Evolutionary conservation across 2,113 vertebrate species (phyloP).

Genomic region (Hyaena hyaena): DNA sequence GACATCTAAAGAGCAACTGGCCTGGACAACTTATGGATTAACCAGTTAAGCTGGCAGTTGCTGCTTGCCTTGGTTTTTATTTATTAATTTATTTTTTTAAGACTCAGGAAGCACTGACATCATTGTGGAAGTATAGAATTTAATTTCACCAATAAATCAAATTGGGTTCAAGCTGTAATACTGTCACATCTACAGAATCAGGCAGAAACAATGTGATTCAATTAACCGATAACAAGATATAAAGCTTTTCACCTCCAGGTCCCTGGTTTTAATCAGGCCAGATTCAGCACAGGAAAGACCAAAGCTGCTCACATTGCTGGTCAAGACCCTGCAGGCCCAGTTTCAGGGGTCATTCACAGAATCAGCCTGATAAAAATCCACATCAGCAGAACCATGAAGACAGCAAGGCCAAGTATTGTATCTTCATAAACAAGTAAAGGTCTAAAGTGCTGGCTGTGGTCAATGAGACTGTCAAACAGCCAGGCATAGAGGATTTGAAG

Average conservation of each 20-base stretch:
- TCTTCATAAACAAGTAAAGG: background rate
- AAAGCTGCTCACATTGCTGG: background rate
- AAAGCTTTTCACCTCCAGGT: conserved; percentile 58
- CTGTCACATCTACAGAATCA: background rate
- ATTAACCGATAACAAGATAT: conserved; percentile 5
- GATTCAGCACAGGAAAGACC: background rate
- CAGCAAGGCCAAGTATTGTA: background rate
- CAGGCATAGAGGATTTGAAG: background rate
- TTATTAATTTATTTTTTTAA: conserved; percentile 56
- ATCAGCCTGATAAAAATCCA: background rate
- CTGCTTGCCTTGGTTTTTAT: background rate
- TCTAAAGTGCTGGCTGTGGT: background rate
- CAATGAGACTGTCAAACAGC: background rate
- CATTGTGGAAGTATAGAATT: conserved; percentile 58
- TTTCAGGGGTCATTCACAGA: background rate
- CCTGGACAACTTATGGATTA: conserved; percentile 58
- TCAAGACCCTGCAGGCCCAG: background rate
- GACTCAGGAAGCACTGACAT: conserved; percentile 62
- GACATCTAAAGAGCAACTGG: conserved; percentile 64
- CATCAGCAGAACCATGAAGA: background rate
- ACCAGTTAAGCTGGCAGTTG: conserved; percentile 66
- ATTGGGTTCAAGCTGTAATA: background rate
- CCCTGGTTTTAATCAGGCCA: background rate
- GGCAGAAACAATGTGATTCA: background rate
- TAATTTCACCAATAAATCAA: conserved; percentile 61